Base-by-base conservation (phyloP, 1,140 invertebrate genomes). In the Antheraea pernyi region DNA sequence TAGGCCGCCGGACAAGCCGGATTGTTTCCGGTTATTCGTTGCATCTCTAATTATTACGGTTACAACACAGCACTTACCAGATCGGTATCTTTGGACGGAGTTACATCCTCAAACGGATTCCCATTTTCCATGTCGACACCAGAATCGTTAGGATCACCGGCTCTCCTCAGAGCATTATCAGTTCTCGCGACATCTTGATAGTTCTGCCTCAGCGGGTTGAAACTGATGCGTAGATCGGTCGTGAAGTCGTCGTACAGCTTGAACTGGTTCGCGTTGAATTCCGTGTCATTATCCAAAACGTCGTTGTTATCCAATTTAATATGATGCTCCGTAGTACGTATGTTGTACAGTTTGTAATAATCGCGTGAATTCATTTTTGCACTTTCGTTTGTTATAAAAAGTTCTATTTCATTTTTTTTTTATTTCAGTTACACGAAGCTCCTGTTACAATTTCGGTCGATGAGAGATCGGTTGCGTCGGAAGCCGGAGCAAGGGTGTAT, bases 61-160 rank as follows among this genome's bases (percentile, higher is more conserved):
- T 10, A 13, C 13, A 37, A 36, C 37, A 65, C 22, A 64, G 0
- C 8, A 90, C 89, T 90, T 82, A 91, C 89, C 88, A 91, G 78
- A 77, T 89, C 87, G 39, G 74, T 84, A 80, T 89, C 83, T 75
- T 89, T 86, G 69, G 83, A 80, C 36, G 79, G 72, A 9, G 79
- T 73, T 4, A 80, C 72, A 61, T 88, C 84, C 78, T 89, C 86
- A 19, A 83, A 66, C 0, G 81, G 82, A 71, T 91, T 91, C 59
- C 89, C 89, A 67, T 91, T 91, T 69, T 91, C 89, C 69, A 91
- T 84, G 74, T 91, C 89, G 36, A 91, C 85, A n/a, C 89, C 89
- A 11, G 89, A 91, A 69, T 91, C 89, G 61, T 91, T 83, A 16
- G 87, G 81, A 68, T 91, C 89, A 8, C 76, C 82, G 10, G 39